Evolutionary conservation across 2,113 vertebrate genomes (phyloP).

Genomic region (Chaetura pelagica): DNA sequence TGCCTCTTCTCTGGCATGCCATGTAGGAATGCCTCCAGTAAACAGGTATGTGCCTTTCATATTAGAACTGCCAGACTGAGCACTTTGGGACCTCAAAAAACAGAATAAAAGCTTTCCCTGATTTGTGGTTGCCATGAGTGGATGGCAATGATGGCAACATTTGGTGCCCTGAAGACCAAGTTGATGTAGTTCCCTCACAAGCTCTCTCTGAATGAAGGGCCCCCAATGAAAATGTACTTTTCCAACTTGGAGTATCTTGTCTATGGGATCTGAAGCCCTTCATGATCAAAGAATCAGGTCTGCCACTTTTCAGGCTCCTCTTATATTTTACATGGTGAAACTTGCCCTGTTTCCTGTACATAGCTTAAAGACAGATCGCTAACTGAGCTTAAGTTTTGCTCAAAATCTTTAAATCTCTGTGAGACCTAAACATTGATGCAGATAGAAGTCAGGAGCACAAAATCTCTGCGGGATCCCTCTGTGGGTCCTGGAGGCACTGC

Average conservation of each 20-base stretch:
- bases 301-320: not conserved
- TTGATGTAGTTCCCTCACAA: not conserved
- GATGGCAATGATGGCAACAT: too few species aligned
- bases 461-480: not conserved
- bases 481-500: not conserved
- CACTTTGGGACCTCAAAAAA: not conserved
- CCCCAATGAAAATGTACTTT: not conserved
- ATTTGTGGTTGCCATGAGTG: not conserved
- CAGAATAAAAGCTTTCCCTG: not conserved
- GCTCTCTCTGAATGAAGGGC: not conserved
- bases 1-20: accelerated
- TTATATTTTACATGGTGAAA: not conserved
- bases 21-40: not conserved
- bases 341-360: not conserved
- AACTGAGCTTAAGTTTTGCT: not conserved
- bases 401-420: not conserved
- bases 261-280: not conserved
- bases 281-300: not conserved
- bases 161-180: not conserved
- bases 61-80: not conserved
- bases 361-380: not conserved
- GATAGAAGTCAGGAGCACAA: not conserved
- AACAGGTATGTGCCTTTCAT: not conserved
- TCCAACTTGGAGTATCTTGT: not conserved
- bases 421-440: not conserved